Evolutionary conservation across 2,888 invertebrate species (phyloP), one percentile per base, ranked within the genome.

Genomic region (Thelaira solivaga): DNA sequence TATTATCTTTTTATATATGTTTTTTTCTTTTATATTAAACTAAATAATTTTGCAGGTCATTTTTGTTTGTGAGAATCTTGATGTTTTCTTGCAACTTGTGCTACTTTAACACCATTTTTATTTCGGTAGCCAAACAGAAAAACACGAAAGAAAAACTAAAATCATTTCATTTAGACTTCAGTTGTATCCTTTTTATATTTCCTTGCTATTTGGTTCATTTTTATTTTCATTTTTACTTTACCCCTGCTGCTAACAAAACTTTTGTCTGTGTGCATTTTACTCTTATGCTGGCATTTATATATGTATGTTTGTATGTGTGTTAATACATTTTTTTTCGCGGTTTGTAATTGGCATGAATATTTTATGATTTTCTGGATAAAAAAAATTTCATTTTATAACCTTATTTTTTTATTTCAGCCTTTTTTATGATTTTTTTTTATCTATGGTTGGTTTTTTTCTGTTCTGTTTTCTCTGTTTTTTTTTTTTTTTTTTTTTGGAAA

Each of bases 311-410:
- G 43, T 29, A 20, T 45, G 2, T 45, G 10, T 68, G n/a, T 18
- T 16, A 65, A 10, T 67, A 43, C 11, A 34, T 24, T 49, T 55
- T 6, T n/a, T 49, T 73, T 41, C 67, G 74, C 74, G 74, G 55
- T 69, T 55, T 47, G 74, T 74, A 78, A 78, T 78, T 78, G 78
- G 78, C 74, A 78, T 78, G 74, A 78, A 78, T 78, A 78, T 78
- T 78, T 78, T 78, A 78, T 74, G 74, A 74, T 74, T 65, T 69
- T 74, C 57, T 43, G 74, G 55, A 65, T 67, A 67, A 65, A 74
- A 69, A 64, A 65, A 62, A 51, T 47, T 43, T 51, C 43, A 55
- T 53, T 43, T 51, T 43, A 55, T 53, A 59, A 55, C 57, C 73
- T 49, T 49, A 61, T 61, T 34, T 31, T 39, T 39, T 61, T 29